Conservation (phyloP, 2,797 vertebrate species). For the Chromis chromis region DNA sequence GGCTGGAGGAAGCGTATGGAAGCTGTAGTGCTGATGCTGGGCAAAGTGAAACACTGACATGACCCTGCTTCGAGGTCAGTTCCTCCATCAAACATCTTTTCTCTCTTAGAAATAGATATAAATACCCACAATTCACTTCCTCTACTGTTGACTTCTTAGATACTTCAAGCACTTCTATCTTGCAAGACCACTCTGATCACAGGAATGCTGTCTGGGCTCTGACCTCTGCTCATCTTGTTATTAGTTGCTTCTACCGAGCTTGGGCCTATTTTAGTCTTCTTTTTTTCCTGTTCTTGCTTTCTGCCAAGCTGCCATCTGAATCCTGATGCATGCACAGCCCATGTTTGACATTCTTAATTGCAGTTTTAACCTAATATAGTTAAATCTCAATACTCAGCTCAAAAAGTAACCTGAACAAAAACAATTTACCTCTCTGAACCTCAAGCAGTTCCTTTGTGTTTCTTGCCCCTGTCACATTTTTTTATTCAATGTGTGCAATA, state of each 20-base stretch:
- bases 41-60: slow-evolving; percentile 46
- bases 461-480: too few relatives aligned
- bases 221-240: slow-evolving; percentile 16
- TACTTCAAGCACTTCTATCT: slow-evolving; percentile 33
- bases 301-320: slow-evolving; percentile 11
- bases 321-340: neutral
- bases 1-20: slow-evolving; percentile 56
- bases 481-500: too few relatives aligned
- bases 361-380: neutral
- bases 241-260: slow-evolving; percentile 6
- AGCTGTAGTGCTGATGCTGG: slow-evolving; percentile 40
- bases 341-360: neutral
- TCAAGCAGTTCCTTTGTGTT: too few relatives aligned
- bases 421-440: too few relatives aligned
- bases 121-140: slow-evolving; percentile 12
- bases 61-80: slow-evolving; percentile 39
- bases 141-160: slow-evolving; percentile 33
- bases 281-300: neutral
- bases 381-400: too few relatives aligned
- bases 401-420: neutral
- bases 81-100: slow-evolving; percentile 35
- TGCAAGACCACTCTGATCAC: slow-evolving; percentile 16
- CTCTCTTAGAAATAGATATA: slow-evolving; percentile 44
- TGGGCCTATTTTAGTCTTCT: neutral
- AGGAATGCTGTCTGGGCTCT: slow-evolving; percentile 15